These are phyloP conservation scores for Tupaia chinensis DNA, from an alignment of 2,113 vertebrate species.

Conservation along the genomic window DNA sequence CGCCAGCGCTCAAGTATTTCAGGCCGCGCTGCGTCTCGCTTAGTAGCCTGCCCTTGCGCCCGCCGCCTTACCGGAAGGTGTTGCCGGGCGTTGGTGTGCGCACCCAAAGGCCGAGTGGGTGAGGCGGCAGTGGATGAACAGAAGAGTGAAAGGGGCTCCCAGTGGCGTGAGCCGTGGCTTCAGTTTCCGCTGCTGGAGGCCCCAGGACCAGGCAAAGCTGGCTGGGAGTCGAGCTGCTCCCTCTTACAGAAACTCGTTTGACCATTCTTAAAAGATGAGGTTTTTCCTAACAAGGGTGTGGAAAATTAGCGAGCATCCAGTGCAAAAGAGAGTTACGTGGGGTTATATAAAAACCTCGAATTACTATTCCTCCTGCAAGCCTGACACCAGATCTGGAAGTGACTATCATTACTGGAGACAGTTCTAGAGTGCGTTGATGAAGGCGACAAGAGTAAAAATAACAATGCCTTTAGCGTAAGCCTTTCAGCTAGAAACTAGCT, in stretches of 20 bases:
- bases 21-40: rapidly evolving
- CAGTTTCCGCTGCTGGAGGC: not conserved
- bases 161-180: not conserved
- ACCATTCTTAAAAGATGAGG: not conserved
- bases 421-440: not conserved
- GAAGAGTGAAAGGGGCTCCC: not conserved
- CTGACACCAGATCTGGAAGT: not conserved
- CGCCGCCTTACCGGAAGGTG: too few species aligned
- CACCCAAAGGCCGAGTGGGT: rapidly evolving
- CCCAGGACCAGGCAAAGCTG: not conserved
- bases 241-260: not conserved
- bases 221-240: not conserved
- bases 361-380: not conserved
- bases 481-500: not conserved
- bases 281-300: rapidly evolving
- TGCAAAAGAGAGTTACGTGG: not conserved
- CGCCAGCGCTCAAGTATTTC: not conserved
- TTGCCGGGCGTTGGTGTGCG: too few species aligned
- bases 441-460: not conserved
- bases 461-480: not conserved
- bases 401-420: not conserved
- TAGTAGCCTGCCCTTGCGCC: too few species aligned
- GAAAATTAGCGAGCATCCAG: not conserved
- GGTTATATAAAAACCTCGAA: not conserved
- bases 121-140: rapidly evolving